These are phyloP conservation scores for Gavia stellata DNA, from an alignment of 2,113 vertebrate species.

Conservation along the genomic window DNA sequence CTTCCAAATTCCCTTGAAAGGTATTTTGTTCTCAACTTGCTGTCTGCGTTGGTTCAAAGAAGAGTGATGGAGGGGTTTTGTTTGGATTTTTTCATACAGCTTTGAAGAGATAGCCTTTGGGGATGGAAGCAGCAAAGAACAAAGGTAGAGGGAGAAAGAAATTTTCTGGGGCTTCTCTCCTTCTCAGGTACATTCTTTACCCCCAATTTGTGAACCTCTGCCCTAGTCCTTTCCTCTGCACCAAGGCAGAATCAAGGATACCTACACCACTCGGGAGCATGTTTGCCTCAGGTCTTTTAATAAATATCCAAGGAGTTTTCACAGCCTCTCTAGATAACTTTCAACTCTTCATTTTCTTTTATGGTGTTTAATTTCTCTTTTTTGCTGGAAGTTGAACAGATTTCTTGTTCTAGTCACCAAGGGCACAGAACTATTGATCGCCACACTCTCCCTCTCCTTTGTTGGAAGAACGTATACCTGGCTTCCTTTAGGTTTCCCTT, in stretches of 20 bases:
- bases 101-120: neutral
- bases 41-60: neutral
- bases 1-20: neutral
- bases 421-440: slow-evolving; percentile 32
- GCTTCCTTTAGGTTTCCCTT: neutral
- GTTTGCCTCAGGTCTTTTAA: slow-evolving; percentile 14
- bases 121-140: neutral
- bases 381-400: neutral
- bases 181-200: neutral
- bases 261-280: neutral
- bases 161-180: neutral
- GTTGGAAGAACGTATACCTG: neutral
- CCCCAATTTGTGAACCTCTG: neutral
- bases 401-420: neutral
- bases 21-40: neutral
- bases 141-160: neutral
- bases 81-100: neutral
- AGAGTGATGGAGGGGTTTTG: neutral
- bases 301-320: slow-evolving; percentile 12
- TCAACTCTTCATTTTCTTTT: slow-evolving; percentile 7
- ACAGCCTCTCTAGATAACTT: slow-evolving; percentile 4
- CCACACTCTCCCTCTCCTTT: neutral
- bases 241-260: neutral
- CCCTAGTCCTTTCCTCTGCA: neutral
- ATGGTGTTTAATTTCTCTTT: slow-evolving; percentile 30